Base-by-base conservation (phyloP, 2,888 invertebrate species). In the Salticus scenicus region DNA sequence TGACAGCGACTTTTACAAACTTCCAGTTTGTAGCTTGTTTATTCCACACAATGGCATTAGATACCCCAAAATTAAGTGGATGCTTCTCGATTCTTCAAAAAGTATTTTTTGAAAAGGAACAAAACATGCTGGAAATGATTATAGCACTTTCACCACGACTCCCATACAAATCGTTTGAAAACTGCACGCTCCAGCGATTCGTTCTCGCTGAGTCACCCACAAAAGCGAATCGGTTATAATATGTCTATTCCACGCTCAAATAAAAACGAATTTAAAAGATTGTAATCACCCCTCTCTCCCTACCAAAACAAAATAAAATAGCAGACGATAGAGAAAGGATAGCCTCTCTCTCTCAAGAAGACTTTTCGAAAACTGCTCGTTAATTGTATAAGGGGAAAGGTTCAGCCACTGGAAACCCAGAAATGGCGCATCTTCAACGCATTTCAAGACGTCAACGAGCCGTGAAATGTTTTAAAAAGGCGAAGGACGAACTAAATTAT, bases 361-460 rank as follows among this genome's bases (percentile, higher is more conserved):
- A n/a, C n/a, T n/a, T n/a, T n/a, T n/a, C n/a, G n/a, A n/a, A n/a
- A n/a, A n/a, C n/a, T n/a, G n/a, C n/a, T n/a, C 7, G 47, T 47
- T 12, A 47, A 47, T 47, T n/a, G 47, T 47, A 12, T 57, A 57
- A 57, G 57, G 57, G 47, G 57, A 17, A 57, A 7, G 57, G 24
- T 57, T 57, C 57, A 57, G 17, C 57, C 57, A 57, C 57, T 57
- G 24, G 57, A 57, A 57, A 57, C 57, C 57, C 12, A 57, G 24
- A 57, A 57, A 57, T 57, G 14, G 24, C 17, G 10, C 14, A 17
- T 47, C 57, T 57, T 47, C 24, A 17, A 17, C 20, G 69, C 37
- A 66, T 66, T 79, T 51, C 41, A 37, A 33, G n/a, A 20, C 14
- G 27, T 33, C 20, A 81, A 78, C 86, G 79, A 76, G 70, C 64